Base-by-base conservation (phyloP, 2,113 vertebrate genomes). In the Hippoglossus stenolepis region DNA sequence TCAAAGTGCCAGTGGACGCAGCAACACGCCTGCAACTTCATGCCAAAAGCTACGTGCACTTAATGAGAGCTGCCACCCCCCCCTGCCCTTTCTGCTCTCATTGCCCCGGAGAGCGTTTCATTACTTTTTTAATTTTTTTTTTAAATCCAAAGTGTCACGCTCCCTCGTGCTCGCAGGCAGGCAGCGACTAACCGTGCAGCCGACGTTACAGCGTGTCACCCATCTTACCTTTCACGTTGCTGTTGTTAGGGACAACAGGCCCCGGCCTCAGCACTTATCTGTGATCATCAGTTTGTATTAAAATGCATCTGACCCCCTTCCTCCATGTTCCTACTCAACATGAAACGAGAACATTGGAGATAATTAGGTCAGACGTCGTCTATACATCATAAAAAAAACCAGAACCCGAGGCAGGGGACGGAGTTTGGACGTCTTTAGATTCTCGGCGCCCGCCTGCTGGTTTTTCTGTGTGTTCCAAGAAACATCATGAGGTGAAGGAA, bases 241-340 rank as follows among this genome's bases (percentile, higher is more conserved):
- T 26, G 75, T 80, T 61, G 73, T 75, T 68, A 76, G 0, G 65
- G 81, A 74, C 75, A 47, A 77, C 62, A 7, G 57, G 17, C 49
- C 45, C 38, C 38, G 1, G 11, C 9, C 57, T 9, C 31, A 75
- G 35, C 23, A 0, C 63, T 67, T 70, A 82, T 82, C 75, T 75
- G 69, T 40, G 11, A 21, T 63, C 28, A 70, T 66, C 51, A n/a
- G 43, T 63, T 75, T 56, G 28, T 23, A 75, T 84, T 80, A 73
- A 87, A 70, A 84, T 86, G 68, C 70, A 82, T 78, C 57, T 45
- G 80, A 77, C 59, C 65, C 31, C 7, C 38, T 2, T 9, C 4
- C 24, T 56, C 21, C 20, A 77, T 61, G 75, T 70, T 87, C 61
- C 64, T 70, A 57, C 49, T 83, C 71, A 73, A 60, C 49, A 66